Conservation (phyloP, 37 sponge, comb jelly and placozoan genomes). For the Sycon ciliatum region DNA sequence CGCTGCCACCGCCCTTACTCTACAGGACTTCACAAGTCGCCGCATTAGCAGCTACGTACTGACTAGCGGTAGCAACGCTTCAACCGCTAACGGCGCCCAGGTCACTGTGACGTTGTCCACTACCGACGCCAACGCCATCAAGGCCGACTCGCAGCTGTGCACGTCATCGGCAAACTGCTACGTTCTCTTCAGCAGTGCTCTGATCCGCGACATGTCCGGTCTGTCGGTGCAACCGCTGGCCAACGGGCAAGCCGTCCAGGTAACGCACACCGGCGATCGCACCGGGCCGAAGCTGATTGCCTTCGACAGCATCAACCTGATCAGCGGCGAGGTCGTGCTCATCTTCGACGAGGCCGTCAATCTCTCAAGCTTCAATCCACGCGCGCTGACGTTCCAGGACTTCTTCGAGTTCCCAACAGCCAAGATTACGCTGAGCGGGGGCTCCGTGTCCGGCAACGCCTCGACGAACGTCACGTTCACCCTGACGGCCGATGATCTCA, state of each 20-base stretch:
- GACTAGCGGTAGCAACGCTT: too few species aligned
- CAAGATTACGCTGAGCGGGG: background rate
- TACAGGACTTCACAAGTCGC: constrained; percentile 33
- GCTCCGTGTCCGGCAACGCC: background rate
- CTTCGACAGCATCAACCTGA: background rate
- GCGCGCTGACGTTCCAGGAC: constrained; percentile 43
- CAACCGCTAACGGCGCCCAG: too few species aligned
- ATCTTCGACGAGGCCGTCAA: constrained; percentile 51
- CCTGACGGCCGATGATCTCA: constrained; percentile 59
- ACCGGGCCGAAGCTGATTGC: background rate
- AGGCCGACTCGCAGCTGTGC: constrained; percentile 31
- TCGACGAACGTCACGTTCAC: constrained; percentile 41
- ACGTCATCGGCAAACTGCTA: background rate
- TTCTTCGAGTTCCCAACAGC: background rate
- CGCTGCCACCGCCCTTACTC: constrained; percentile 14
- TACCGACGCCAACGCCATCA: constrained; percentile 43
- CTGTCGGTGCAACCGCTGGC: background rate
- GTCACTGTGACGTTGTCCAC: constrained; percentile 31
- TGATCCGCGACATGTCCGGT: background rate
- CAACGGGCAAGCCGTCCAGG: background rate
- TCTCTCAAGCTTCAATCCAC: constrained; percentile 32
- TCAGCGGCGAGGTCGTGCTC: constrained; percentile 18
- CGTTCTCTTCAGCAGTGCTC: background rate
- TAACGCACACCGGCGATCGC: background rate
- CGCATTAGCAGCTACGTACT: too few species aligned